Evolutionary conservation across 2,888 invertebrate genomes (phyloP).

Genomic region (Aphrophora alni): DNA sequence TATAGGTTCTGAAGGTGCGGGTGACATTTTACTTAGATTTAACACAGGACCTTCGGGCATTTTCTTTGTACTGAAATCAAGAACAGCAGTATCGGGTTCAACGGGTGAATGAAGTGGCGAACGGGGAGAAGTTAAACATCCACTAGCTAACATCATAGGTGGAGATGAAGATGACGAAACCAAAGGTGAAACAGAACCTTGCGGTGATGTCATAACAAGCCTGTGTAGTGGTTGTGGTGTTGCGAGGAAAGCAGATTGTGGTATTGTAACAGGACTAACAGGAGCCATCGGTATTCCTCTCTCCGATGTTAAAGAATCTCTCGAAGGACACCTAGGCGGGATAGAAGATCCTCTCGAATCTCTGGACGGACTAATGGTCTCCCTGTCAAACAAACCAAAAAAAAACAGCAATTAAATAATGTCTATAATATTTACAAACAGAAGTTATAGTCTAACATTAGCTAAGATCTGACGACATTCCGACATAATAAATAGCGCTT

Average conservation of each 20-base stretch:
- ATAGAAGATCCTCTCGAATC: slow-evolving; percentile 72
- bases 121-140: slow-evolving; percentile 57
- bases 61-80: slow-evolving; percentile 83
- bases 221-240: slow-evolving; percentile 71
- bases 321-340: slow-evolving; percentile 76
- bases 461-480: slow-evolving; percentile 32
- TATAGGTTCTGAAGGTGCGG: slow-evolving; percentile 57
- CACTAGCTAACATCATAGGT: slow-evolving; percentile 54
- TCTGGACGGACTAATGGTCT: slow-evolving; percentile 75
- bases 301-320: slow-evolving; percentile 77
- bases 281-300: slow-evolving; percentile 60
- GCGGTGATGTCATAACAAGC: slow-evolving; percentile 70
- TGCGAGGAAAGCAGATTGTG: slow-evolving; percentile 61
- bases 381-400: slow-evolving; percentile 67
- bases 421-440: background rate
- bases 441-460: background rate
- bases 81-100: slow-evolving; percentile 66
- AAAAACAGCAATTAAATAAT: slow-evolving; percentile 44
- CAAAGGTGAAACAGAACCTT: slow-evolving; percentile 70
- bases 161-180: slow-evolving; percentile 73
- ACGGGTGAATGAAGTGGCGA: slow-evolving; percentile 65
- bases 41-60: slow-evolving; percentile 65
- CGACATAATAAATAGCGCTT: slow-evolving; percentile 32
- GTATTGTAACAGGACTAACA: slow-evolving; percentile 58
- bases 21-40: slow-evolving; percentile 69